Evolutionary conservation across 2,888 invertebrate genomes (phyloP).

Genomic region (Helleia helle): DNA sequence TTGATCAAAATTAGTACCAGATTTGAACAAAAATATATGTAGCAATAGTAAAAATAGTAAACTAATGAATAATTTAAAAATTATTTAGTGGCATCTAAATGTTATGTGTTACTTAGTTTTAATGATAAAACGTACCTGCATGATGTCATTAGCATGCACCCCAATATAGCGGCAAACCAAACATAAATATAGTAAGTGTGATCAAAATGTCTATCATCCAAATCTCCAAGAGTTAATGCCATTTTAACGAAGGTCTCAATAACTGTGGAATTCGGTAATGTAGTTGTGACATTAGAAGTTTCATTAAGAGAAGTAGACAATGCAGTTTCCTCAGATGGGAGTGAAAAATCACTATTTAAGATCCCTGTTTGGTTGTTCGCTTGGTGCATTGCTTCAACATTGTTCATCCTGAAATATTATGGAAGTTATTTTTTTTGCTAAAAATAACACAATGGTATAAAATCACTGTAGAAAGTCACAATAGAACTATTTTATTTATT

Average conservation of each 20-base stretch:
- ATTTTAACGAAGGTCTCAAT: neutral
- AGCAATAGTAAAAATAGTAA: no score
- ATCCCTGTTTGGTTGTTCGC: neutral
- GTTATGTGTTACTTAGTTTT: no score
- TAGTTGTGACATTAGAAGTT: neutral
- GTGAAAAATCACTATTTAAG: neutral
- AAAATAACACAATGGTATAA: neutral
- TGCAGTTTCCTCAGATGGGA: neutral
- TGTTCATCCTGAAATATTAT: constrained; percentile 10
- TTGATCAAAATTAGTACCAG: no score
- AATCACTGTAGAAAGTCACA: neutral
- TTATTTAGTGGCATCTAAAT: no score
- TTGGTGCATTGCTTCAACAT: neutral
- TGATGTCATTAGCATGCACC: constrained; percentile 3
- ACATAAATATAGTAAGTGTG: constrained; percentile 7
- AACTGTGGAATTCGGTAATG: neutral
- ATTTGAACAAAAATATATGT: no score
- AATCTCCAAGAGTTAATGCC: neutral
- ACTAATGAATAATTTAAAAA: no score
- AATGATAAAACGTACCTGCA: neutral
- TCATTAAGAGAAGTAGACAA: neutral
- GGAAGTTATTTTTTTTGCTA: no score
- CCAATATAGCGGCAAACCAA: constrained; percentile 5
- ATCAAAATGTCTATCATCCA: neutral
- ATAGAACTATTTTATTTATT: neutral